Evolutionary conservation across 2,888 invertebrate species (phyloP).

Genomic region (Pollenia angustigena): DNA sequence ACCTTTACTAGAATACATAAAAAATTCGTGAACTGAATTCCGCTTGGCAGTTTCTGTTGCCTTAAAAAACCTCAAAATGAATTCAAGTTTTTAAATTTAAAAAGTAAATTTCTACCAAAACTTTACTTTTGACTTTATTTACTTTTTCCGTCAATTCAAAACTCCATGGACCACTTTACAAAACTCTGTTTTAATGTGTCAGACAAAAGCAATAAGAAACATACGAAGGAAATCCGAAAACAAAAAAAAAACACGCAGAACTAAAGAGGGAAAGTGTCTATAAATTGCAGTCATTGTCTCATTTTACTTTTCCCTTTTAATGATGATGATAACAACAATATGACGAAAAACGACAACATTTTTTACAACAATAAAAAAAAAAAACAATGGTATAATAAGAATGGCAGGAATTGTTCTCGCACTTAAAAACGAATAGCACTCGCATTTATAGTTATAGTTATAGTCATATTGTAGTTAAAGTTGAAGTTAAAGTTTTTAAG

Average conservation of each 20-base stretch:
- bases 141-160: conserved; percentile 5
- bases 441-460: background rate
- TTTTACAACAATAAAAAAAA: conserved; percentile 30
- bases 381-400: conserved; percentile 21
- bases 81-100: background rate
- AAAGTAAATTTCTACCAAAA: background rate
- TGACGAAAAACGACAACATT: conserved; percentile 36
- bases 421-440: background rate
- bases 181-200: conserved; percentile 14
- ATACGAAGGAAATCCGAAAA: background rate
- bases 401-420: background rate
- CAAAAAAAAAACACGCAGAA: background rate
- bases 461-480: background rate
- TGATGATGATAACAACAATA: conserved; percentile 43
- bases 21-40: no score
- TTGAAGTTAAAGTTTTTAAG: conserved; percentile 43
- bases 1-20: no score
- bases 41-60: no score
- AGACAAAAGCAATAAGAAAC: background rate
- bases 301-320: conserved; percentile 10
- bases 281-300: conserved; percentile 62
- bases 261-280: conserved; percentile 60
- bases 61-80: no score
- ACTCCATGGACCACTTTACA: conserved; percentile 1
- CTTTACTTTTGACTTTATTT: background rate